Evolutionary conservation across 1,140 invertebrate genomes (phyloP), one percentile per base, ranked within the genome.

Genomic region (Zaprionus kolodkinae): DNA sequence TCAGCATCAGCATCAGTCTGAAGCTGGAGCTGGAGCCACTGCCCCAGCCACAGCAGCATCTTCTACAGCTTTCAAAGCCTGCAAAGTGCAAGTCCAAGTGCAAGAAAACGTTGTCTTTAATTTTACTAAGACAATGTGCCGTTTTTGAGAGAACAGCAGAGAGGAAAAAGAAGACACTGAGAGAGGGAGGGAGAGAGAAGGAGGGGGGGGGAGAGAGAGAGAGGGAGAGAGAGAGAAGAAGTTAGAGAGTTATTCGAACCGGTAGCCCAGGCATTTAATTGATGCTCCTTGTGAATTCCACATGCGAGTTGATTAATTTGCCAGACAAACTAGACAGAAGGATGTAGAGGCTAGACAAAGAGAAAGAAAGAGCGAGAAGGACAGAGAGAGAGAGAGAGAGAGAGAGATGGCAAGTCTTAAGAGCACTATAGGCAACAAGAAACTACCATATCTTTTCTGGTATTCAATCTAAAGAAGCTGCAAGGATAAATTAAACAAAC

Each of bases 101-200:
- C 40, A 15, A 45, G 40, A 15, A 45, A 45, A 45, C 40, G 40
- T 45, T 45, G 40, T 67, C 54, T 88, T 88, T 84, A 88, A 88
- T 84, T 88, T 88, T 80, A 74, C 74, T 77, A 88, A 88, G 85
- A 88, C 84, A 88, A 88, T 88, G 84, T 88, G 84, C 85, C 85
- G 85, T 89, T 89, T 89, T 69, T 77, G 4, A 6, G 0, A 30
- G 27, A 30, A 6, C 27, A 30, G 10, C 5, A 35, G 33, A 10
- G 56, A 64, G 55, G 72, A 84, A 84, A 7, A 35, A 6, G 10
- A 52, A 64, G 57, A 72, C 80, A 84, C 30, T 33, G 30, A 33
- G 3, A 33, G 30, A 33, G 30, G 7, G 33, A 35, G 33, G 10
- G 56, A 64, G 57, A 72, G 80, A 84, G 7, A 3, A n/a, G 6